These are phyloP conservation scores for Mus spretus DNA, from an alignment of 2,797 vertebrate genomes.

Conservation along the genomic window DNA sequence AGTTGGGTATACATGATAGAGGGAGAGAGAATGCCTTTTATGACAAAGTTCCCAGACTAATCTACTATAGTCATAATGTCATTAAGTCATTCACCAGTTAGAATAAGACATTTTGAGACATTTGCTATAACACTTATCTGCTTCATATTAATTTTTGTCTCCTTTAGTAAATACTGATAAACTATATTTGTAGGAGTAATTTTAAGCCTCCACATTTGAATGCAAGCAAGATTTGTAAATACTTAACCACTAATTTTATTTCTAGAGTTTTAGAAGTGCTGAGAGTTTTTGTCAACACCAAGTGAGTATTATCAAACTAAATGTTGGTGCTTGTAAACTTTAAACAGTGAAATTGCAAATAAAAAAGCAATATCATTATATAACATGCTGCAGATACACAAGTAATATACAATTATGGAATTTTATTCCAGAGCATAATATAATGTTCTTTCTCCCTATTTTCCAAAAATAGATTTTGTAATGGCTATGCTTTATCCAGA, in stretches of 20 bases:
- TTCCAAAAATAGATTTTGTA: constrained; percentile 76
- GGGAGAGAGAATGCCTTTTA: background rate
- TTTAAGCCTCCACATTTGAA: constrained; percentile 23
- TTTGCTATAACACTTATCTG: background rate
- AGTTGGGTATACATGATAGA: background rate
- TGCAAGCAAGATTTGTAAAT: constrained; percentile 22
- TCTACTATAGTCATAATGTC: no score
- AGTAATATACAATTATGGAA: constrained; percentile 57
- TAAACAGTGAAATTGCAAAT: constrained; percentile 54
- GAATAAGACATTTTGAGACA: background rate
- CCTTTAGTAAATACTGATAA: background rate
- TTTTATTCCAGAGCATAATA: constrained; percentile 46
- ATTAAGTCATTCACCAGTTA: background rate
- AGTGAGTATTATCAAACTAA: constrained; percentile 62
- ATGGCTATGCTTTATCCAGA: constrained; percentile 65
- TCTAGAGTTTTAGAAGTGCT: constrained; percentile 11
- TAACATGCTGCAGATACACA: constrained; percentile 61
- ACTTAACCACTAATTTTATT: constrained; percentile 29
- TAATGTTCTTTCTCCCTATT: constrained; percentile 64
- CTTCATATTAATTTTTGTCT: background rate
- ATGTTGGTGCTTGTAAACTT: constrained; percentile 12
- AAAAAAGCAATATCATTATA: constrained; percentile 19
- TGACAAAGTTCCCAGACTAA: background rate
- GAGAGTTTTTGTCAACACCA: constrained; percentile 52
- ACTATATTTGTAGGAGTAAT: background rate